These are phyloP conservation scores for Riparia riparia DNA, from an alignment of 2,113 vertebrate species.

Conservation along the genomic window DNA sequence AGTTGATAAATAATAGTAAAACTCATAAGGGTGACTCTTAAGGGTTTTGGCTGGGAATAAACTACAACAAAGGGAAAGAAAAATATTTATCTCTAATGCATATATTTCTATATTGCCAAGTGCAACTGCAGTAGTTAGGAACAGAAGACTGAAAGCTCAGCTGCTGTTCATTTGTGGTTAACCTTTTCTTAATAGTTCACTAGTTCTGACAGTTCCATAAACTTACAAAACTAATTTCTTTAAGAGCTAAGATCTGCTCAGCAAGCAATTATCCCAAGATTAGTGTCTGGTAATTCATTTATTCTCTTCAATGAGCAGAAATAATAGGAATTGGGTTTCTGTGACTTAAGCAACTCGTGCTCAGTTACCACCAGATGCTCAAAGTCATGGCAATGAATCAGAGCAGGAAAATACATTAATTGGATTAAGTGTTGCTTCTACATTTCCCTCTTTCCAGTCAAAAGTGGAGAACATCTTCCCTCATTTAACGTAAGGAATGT, in stretches of 20 bases:
- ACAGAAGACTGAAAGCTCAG: constrained; percentile 11
- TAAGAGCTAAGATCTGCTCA: constrained; percentile 69
- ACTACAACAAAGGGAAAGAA: background rate
- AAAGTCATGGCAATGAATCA: constrained; percentile 71
- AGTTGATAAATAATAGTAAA: background rate
- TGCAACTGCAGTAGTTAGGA: background rate
- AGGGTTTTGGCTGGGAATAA: background rate
- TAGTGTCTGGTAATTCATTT: constrained; percentile 76
- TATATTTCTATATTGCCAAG: background rate
- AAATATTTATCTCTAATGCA: background rate
- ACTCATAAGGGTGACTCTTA: background rate
- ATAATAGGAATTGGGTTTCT: constrained; percentile 76
- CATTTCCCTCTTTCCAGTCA: background rate
- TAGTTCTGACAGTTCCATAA: constrained; percentile 69
- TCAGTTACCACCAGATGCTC: constrained; percentile 70
- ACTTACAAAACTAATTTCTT: constrained; percentile 67
- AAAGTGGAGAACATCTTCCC: background rate
- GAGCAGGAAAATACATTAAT: constrained; percentile 73
- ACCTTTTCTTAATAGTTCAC: constrained; percentile 49
- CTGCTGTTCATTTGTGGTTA: constrained; percentile 67
- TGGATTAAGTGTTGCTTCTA: constrained; percentile 73
- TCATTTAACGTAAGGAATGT: background rate
- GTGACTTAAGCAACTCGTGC: constrained; percentile 61
- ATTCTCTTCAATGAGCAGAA: constrained; percentile 78
- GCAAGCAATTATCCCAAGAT: constrained; percentile 79